phyloP scores from a whole-genome alignment of 1,140 invertebrate genomes.

The Procambarus clarkii region DNA sequence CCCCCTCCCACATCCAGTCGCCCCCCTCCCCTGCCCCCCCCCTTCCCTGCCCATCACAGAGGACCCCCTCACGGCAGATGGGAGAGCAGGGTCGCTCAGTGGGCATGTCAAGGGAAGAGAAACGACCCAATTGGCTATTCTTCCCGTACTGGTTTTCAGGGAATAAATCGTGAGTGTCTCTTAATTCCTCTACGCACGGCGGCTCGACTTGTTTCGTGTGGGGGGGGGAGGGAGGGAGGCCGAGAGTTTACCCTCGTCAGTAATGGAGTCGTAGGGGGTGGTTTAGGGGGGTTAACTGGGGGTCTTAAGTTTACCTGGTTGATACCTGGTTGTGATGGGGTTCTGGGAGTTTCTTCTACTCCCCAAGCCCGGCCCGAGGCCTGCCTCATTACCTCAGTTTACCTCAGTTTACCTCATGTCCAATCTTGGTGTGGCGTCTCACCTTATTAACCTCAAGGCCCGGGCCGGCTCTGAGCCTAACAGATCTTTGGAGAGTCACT shows the following conservation, averaged over 20 bases:
- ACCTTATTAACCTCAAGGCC: too few relatives aligned
- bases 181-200: constrained; percentile 19
- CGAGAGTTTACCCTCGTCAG: neutral
- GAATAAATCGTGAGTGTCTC: constrained; percentile 37
- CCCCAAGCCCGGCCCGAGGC: too few relatives aligned
- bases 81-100: constrained; percentile 15
- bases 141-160: constrained; percentile 43
- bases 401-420: too few relatives aligned
- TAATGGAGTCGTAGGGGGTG: constrained; percentile 33
- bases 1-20: too few relatives aligned
- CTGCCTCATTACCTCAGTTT: too few relatives aligned
- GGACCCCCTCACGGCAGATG: constrained; percentile 17
- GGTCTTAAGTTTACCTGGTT: neutral
- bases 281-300: neutral
- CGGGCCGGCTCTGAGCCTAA: too few relatives aligned
- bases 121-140: constrained; percentile 47
- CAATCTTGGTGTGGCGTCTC: too few relatives aligned
- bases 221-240: too few relatives aligned
- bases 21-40: neutral
- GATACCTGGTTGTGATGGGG: too few relatives aligned
- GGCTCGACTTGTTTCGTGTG: constrained; percentile 25
- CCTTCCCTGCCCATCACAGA: constrained; percentile 8
- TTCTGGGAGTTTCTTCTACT: too few relatives aligned
- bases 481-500: too few relatives aligned
- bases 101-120: constrained; percentile 25